Base-by-base conservation (phyloP, 2,888 invertebrate species). In the Drosophila glabriapex region DNA sequence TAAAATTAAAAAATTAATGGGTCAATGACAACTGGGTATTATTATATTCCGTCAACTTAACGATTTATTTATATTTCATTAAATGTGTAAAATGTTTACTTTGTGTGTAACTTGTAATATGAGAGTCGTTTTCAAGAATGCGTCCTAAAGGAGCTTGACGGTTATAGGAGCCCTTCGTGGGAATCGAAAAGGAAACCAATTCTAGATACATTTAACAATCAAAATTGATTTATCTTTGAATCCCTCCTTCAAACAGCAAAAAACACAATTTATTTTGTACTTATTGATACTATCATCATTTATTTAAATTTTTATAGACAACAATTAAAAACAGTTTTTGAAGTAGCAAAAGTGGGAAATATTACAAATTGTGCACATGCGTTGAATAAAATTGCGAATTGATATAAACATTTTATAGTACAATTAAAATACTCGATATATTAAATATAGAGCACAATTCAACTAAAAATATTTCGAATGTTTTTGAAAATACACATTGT, bases 271-370 rank as follows among this genome's bases (percentile, higher is more conserved):
- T 29, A 28, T 39, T 25, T 39, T 39, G 7, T n/a, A 19, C 78
- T 58, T 75, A 61, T 16, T 7, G 2, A 41, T 49, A 69, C 22
- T 31, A 58, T 65, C 33, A n/a, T 61, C 25, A 37, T 69, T 49
- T 39, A 62, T 54, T 58, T 46, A 4, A 59, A 43, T 29, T 46
- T 43, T 4, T 29, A 53, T 41, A 56, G 28, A 63, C 37, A 62
- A 76, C 73, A 61, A 43, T 43, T n/a, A 56, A 59, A 72, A 52
- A 64, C 54, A 53, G 12, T 50, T 52, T 59, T 66, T 66, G 29
- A 59, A 25, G 35, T 50, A 52, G 22, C 22, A 52, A 39, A 31
- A 25, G 35, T 58, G 33, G 7, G 25, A 55, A 50, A 33, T n/a
- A n/a, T 37, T 1, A 49, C 25, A 16, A n/a, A 53, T 58, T 41